Evolutionary conservation across 2,888 invertebrate genomes (phyloP).

Genomic region (Acrobasis consociella): DNA sequence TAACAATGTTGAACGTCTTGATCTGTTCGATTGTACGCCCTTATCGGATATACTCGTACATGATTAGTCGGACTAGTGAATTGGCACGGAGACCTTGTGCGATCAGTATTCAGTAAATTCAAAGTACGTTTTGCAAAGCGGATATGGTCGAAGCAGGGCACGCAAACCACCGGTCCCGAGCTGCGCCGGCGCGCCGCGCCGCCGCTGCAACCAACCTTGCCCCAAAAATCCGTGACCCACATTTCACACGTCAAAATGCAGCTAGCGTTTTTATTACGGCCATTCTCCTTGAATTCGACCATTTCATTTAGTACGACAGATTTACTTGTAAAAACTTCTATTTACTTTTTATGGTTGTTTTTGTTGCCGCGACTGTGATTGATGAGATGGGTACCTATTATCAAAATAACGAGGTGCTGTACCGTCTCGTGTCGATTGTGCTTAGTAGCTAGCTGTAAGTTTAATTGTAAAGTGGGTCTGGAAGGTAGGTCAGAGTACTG

Average conservation of each 20-base stretch:
- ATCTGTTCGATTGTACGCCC: neutral
- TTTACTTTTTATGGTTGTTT: neutral
- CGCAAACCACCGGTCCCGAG: slow-evolving; percentile 44
- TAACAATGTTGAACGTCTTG: neutral
- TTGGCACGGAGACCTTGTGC: slow-evolving; percentile 71
- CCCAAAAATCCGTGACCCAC: slow-evolving; percentile 78
- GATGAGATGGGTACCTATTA: neutral
- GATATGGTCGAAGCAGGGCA: slow-evolving; percentile 68
- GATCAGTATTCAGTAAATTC: slow-evolving; percentile 71
- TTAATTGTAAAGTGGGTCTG: slow-evolving; percentile 44
- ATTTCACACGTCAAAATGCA: slow-evolving; percentile 73
- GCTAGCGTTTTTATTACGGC: slow-evolving; percentile 64
- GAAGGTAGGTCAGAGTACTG: slow-evolving; percentile 39
- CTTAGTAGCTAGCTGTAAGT: slow-evolving; percentile 11
- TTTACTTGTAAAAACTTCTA: slow-evolving; percentile 23
- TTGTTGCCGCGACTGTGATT: neutral
- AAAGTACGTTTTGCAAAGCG: slow-evolving; percentile 65
- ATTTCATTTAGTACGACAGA: slow-evolving; percentile 41
- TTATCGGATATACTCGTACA: slow-evolving; percentile 65
- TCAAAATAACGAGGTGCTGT: neutral
- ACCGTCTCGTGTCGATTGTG: neutral
- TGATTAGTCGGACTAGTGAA: slow-evolving; percentile 65
- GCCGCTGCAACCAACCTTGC: slow-evolving; percentile 74
- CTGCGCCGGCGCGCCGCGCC: slow-evolving; percentile 38
- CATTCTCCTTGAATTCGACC: slow-evolving; percentile 52